phyloP scores from a whole-genome alignment of 2,888 invertebrate species.

The Brenthis hecate region DNA sequence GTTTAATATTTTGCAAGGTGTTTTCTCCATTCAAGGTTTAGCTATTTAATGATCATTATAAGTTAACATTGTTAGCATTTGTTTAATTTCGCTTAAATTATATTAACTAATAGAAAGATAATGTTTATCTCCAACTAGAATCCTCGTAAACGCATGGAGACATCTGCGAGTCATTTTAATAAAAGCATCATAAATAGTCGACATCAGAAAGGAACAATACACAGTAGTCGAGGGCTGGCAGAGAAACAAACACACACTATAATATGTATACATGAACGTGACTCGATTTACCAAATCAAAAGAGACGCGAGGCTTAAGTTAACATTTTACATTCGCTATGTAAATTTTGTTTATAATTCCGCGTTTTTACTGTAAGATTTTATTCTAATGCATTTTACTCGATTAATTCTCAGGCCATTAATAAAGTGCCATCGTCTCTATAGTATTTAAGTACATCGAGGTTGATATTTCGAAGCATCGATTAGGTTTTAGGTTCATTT shows the following conservation, averaged over 20 bases:
- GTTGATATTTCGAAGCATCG: slow-evolving; percentile 65
- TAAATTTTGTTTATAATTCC: slow-evolving; percentile 65
- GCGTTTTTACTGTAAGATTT: slow-evolving; percentile 67
- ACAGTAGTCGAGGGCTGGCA: slow-evolving; percentile 61
- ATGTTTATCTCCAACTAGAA: slow-evolving; percentile 50
- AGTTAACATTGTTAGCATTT: slow-evolving; percentile 18
- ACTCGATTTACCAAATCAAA: slow-evolving; percentile 79
- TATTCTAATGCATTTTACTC: slow-evolving; percentile 81
- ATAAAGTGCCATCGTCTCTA: slow-evolving; percentile 79
- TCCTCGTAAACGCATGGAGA: slow-evolving; percentile 61
- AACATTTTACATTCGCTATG: slow-evolving; percentile 55
- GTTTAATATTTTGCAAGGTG: slow-evolving; percentile 21
- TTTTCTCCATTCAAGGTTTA: slow-evolving; percentile 26
- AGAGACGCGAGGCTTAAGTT: slow-evolving; percentile 75
- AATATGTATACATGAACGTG: slow-evolving; percentile 60
- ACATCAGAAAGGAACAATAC: slow-evolving; percentile 61
- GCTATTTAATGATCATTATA: slow-evolving; percentile 12
- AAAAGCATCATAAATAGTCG: slow-evolving; percentile 64
- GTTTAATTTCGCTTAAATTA: slow-evolving; percentile 18
- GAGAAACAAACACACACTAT: slow-evolving; percentile 63
- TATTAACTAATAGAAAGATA: slow-evolving; percentile 10
- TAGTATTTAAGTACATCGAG: slow-evolving; percentile 74
- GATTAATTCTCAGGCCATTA: slow-evolving; percentile 82
- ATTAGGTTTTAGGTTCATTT: slow-evolving; percentile 56
- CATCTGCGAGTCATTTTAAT: slow-evolving; percentile 65